A percentile compares a stretch with the other conserved stretches of the same genome.
Conservation (phyloP, 2,797 vertebrate genomes). For the Mormyrus proboscirostris region DNA sequence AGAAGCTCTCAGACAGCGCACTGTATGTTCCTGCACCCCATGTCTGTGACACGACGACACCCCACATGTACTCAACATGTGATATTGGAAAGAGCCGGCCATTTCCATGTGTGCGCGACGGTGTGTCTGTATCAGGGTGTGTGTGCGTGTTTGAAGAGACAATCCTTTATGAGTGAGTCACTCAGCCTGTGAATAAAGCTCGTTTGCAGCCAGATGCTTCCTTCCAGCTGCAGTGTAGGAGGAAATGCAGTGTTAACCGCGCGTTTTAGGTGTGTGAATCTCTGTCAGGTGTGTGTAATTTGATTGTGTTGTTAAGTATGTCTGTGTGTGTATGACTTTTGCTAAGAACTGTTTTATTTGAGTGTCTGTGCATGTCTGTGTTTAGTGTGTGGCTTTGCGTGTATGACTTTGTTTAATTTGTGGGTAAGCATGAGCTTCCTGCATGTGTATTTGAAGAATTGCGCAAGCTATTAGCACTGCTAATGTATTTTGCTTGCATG, state of each 20-base stretch:
- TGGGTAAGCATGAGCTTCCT: neutral
- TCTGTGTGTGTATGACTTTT: neutral
- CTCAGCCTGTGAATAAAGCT: constrained; percentile 10
- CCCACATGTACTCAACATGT: neutral
- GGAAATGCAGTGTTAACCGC: neutral
- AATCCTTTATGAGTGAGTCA: constrained; percentile 4
- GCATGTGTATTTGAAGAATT: neutral
- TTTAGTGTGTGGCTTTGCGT: neutral
- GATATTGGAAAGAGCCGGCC: neutral
- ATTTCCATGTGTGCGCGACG: neutral
- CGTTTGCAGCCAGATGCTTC: neutral
- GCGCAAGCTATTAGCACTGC: neutral
- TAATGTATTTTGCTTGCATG: neutral
- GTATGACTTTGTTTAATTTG: neutral
- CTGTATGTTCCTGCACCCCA: neutral
- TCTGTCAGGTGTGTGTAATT: neutral
- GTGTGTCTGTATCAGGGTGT: neutral
- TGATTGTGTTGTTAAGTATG: neutral
- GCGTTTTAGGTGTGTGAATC: neutral
- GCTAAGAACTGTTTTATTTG: neutral
- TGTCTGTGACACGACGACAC: neutral
- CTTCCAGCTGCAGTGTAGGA: constrained; percentile 10
- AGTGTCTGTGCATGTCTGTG: neutral
- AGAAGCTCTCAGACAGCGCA: neutral
- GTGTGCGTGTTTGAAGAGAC: neutral